Evolutionary conservation across 2,113 vertebrate genomes (phyloP), one percentile per base, ranked within the genome.

Genomic region (Gorsachius goisagi): DNA sequence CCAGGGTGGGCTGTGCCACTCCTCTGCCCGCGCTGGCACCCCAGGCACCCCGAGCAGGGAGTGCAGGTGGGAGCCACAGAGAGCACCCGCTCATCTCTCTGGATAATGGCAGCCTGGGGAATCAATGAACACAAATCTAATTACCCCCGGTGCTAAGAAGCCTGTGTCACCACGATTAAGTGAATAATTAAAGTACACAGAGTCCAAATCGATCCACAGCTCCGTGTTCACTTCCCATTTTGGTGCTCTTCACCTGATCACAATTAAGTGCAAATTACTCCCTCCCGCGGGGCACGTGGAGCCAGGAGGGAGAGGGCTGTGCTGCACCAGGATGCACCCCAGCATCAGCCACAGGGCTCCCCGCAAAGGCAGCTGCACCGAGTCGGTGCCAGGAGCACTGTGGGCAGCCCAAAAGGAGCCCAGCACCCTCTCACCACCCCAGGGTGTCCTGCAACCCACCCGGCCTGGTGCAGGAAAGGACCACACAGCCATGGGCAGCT

Each of bases 111-210:
- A 93, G 89, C 94, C 94, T 97, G 93, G 97, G 96, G 97, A 97
- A 97, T 97, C 94, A 95, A 95, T 96, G 97, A 97, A 98, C 97
- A 96, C 97, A 97, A 98, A 98, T 98, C 97, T 97, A 98, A 98
- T 98, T 98, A 98, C 96, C 97, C 97, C 88, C 37, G 59, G 94
- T 96, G 97, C 97, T 97, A 95, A 97, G 97, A 97, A 98, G 97
- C 98, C 98, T 97, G 97, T 98, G 97, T 96, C 92, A 95, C 96
- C 95, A 97, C 98, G 98, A 98, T 98, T 98, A 98, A 97, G 98
- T 95, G 93, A 97, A 95, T 95, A 97, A 97, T 97, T 96, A 97
- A 97, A 97, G 97, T 96, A 97, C 95, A 97, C 80, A 81, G 93
- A 97, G 96, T 95, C 93, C 89, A 78, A 88, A 97, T 96, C 81